Percentiles rank a stretch among this genome's conserved stretches.
Conservation (phyloP, 2,888 invertebrate species). For the Ornithoptera priamus region DNA sequence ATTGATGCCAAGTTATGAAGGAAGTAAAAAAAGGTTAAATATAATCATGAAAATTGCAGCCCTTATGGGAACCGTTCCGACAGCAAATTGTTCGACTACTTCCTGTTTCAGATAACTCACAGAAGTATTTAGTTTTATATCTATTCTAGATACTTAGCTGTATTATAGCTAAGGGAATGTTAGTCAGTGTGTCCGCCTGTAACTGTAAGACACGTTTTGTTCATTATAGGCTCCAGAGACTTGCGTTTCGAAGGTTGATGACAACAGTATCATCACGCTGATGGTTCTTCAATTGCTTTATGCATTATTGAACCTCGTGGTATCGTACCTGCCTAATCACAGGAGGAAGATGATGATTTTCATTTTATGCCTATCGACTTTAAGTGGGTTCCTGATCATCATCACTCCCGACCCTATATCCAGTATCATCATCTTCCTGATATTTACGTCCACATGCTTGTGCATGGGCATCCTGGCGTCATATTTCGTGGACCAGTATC, state of each 20-base stretch:
- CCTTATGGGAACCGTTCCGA: neutral
- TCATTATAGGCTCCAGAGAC: conserved; percentile 53
- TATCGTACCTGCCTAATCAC: conserved; percentile 75
- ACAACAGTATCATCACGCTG: conserved; percentile 82
- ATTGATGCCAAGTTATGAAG: too few relatives aligned
- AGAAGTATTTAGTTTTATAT: too few relatives aligned
- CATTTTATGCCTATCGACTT: conserved; percentile 73
- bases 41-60: neutral
- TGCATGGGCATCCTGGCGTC: conserved; percentile 72
- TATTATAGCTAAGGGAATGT: too few relatives aligned
- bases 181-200: too few relatives aligned
- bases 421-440: conserved; percentile 64
- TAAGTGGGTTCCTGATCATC: conserved; percentile 71
- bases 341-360: conserved; percentile 75
- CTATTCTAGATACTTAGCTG: too few relatives aligned
- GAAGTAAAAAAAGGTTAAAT: too few relatives aligned
- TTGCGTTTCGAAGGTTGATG: conserved; percentile 78
- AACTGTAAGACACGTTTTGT: neutral
- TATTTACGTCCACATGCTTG: conserved; percentile 67
- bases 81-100: too few relatives aligned
- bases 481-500: conserved; percentile 70
- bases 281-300: conserved; percentile 83
- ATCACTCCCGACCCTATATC: conserved; percentile 66
- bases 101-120: too few relatives aligned
- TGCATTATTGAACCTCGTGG: conserved; percentile 80